These are phyloP conservation scores for Micronycteris hirsuta DNA, from an alignment of 2,113 vertebrate species.

Conservation along the genomic window DNA sequence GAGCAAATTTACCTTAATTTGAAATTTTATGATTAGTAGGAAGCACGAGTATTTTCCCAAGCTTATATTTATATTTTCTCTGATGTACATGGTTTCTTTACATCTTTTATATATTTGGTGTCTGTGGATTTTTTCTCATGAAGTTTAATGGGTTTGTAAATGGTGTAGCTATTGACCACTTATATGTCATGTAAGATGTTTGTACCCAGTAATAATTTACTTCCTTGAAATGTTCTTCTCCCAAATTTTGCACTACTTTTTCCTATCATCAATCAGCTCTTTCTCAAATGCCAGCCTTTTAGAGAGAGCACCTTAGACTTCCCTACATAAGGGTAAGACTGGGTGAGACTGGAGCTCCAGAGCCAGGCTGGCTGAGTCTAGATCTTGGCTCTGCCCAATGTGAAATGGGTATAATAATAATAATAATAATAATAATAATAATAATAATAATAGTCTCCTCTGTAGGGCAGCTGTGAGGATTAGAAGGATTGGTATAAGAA, in stretches of 20 bases:
- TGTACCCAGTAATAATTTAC: background rate
- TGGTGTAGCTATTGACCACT: background rate
- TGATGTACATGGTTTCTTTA: background rate
- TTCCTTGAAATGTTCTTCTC: background rate
- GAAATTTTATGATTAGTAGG: background rate
- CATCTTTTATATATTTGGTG: background rate
- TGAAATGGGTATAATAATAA: background rate
- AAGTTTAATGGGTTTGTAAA: background rate
- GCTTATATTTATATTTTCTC: background rate
- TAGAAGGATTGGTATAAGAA: background rate
- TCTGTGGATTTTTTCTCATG: background rate
- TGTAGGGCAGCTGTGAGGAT: background rate
- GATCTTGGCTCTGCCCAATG: background rate
- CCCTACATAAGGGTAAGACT: background rate
- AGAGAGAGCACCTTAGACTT: background rate
- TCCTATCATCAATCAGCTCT: background rate
- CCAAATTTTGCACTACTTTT: background rate
- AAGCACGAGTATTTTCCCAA: background rate
- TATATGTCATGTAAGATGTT: background rate
- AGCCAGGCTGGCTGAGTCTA: background rate
- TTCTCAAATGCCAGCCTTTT: background rate
- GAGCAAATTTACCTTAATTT: background rate
- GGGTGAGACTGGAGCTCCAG: background rate
- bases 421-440: background rate
- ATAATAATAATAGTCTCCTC: background rate